Conservation (phyloP, 2,888 invertebrate species). For the Rhamnusium bicolor region DNA sequence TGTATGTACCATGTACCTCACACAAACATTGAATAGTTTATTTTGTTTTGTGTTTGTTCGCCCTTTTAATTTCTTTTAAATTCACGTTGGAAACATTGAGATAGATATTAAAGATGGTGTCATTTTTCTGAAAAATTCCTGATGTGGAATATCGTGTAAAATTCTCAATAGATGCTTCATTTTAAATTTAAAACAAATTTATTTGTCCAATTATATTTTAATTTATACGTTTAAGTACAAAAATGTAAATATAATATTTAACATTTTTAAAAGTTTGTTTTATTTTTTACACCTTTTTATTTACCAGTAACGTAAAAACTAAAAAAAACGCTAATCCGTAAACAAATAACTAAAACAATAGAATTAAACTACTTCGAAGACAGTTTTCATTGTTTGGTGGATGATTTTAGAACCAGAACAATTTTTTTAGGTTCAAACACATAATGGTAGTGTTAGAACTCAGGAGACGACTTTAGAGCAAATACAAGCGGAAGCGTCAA, state of each 20-base stretch:
- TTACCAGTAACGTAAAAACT: constrained; percentile 4
- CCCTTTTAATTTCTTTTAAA: too few species aligned
- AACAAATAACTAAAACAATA: constrained; percentile 11
- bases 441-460: constrained; percentile 87
- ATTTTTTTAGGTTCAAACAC: constrained; percentile 78
- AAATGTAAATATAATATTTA: constrained; percentile 58
- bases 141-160: not conserved
- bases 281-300: constrained; percentile 51
- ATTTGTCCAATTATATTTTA: constrained; percentile 43
- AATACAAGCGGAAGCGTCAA: constrained; percentile 69
- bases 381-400: constrained; percentile 13
- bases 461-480: constrained; percentile 84
- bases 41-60: too few species aligned
- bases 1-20: too few species aligned
- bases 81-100: not conserved
- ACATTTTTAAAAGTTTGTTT: constrained; percentile 52
- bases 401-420: constrained; percentile 40
- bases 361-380: constrained; percentile 18
- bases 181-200: constrained; percentile 28
- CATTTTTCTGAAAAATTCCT: not conserved
- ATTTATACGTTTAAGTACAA: constrained; percentile 57
- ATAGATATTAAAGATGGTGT: not conserved
- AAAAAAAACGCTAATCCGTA: constrained; percentile 4
- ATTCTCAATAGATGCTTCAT: not conserved
- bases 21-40: too few species aligned